Evolutionary conservation across 2,113 vertebrate genomes (phyloP).

Genomic region (Tapirus terrestris): DNA sequence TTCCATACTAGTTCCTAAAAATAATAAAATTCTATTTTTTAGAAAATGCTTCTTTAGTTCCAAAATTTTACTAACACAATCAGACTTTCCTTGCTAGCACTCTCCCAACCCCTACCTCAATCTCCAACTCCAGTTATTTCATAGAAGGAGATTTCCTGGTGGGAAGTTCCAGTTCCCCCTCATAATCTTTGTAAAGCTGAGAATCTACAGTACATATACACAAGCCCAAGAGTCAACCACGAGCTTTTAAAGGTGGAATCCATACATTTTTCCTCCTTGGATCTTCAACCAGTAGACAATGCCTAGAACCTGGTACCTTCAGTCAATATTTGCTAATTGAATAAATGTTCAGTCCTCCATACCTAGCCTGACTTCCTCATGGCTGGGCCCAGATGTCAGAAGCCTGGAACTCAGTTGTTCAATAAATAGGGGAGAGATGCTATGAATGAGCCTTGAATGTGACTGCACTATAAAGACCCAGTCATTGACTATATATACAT

Average conservation of each 20-base stretch:
- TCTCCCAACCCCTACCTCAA: neutral
- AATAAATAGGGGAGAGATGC: neutral
- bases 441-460: neutral
- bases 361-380: neutral
- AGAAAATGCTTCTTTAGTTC: constrained; percentile 43
- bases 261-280: neutral
- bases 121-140: neutral
- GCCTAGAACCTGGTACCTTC: neutral
- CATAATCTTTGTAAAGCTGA: neutral
- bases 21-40: constrained; percentile 2
- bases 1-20: neutral
- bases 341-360: neutral
- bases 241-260: neutral
- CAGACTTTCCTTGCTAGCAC: neutral
- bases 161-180: neutral
- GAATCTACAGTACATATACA: neutral
- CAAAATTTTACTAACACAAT: neutral
- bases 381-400: neutral
- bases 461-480: neutral
- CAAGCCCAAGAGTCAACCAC: neutral
- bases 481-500: neutral
- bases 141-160: neutral
- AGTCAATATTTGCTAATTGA: neutral
- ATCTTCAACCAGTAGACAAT: neutral
- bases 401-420: neutral